Evolutionary conservation across 2,888 invertebrate species (phyloP), one percentile per base, ranked within the genome.

Genomic region (Coremacera marginata): DNA sequence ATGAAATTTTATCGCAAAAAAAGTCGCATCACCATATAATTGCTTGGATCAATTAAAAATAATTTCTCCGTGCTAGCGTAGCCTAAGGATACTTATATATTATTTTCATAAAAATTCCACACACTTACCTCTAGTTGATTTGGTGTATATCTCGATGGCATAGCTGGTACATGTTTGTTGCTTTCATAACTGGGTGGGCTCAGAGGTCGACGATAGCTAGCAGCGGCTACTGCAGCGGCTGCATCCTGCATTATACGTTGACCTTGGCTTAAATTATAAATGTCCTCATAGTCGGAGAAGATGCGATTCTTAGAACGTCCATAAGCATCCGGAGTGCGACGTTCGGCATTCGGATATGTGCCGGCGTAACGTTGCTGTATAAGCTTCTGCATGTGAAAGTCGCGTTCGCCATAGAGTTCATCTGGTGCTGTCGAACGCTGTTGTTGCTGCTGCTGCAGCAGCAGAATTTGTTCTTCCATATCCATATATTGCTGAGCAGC

Each of bases 321-420:
- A 84, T 96, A 96, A 14, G 95, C 94, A 84, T 96, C 96, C 0
- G 95, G 95, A 0, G 95, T 95, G 81, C 95, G 91, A 82, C 95
- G 91, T 86, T 96, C 95, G 3, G 88, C 86, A 60, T 89, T 89
- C 5, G 86, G 83, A 78, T 86, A 83, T 25, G 82, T 75, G 78
- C 87, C 78, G 19, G 82, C 81, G 3, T 83, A 83, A 60, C 84
- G 86, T 19, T 88, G 86, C 70, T 88, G 87, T 80, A 88, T 85
- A n/a, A 88, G 78, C 83, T 88, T 88, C 75, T 89, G 89, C 88
- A 89, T 87, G 75, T 89, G 89, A 4, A 89, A 81, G 77, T 89
- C 89, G 0, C 88, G 83, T 68, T 88, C 88, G 2, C 89, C 89
- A 65, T 89, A 89, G 70, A 89, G 86, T 49, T 89, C 89, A 77